Evolutionary conservation across 2,797 vertebrate species (phyloP), one percentile per base, ranked within the genome.

Genomic region (Galago senegalensis): DNA sequence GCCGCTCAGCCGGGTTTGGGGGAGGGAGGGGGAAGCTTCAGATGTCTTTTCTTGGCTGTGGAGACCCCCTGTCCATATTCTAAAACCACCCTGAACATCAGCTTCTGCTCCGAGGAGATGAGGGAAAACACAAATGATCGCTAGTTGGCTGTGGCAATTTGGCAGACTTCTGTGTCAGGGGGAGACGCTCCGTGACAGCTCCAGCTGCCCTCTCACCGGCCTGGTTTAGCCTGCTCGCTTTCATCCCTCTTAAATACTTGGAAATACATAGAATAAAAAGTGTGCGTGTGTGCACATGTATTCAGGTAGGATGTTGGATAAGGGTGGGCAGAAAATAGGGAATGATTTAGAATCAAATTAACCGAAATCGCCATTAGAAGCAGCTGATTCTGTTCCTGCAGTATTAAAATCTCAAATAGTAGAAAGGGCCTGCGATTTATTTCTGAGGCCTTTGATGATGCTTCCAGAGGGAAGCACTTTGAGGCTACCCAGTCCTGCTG

Each of bases 221-320:
- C 49, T 53, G 81, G 58, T 34, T 83, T 67, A 94, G 63, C 65
- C 29, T 34, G 10, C 58, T 61, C 29, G 20, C 3, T 98, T 63
- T 87, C 89, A 94, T 88, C 40, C 86, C 3, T 79, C 84, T 95
- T 96, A 82, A 97, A 96, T 93, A 96, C 83, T 72, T 94, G 83
- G 1, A 56, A 56, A 27, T 0, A 87, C 53, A 31, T 25, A n/a
- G 6, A 76, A 2, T 2, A 16, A 96, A 82, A 40, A 23, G 37
- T 65, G 58, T 91, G 46, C 8, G 20, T 69, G 49, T 37, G 17
- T 23, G 61, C 34, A 29, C 5, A 25, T 27, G 34, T 67, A 49
- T 63, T 88, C 67, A 93, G 43, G 67, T 46, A 73, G n/a, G 34
- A 27, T 83, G 60, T 14, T 91, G 53, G 40, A 82, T 92, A 31